Evolutionary conservation across 2,797 vertebrate species (phyloP).

Genomic region (Coranthus polyacanthus): DNA sequence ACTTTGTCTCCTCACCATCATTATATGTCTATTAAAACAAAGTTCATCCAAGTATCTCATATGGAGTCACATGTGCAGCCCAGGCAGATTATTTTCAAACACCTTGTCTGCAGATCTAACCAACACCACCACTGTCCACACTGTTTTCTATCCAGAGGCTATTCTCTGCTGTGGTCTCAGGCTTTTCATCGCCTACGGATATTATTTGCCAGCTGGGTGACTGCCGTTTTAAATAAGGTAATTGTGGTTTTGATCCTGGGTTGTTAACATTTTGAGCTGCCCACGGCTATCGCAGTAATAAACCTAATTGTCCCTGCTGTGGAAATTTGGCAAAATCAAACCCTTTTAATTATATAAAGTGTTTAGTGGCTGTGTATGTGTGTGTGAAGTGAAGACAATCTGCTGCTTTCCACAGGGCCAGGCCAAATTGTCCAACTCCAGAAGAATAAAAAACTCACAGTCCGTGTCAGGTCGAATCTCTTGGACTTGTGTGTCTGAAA

Average conservation of each 20-base stretch:
- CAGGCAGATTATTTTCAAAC: conserved; percentile 34
- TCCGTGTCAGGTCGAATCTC: neutral
- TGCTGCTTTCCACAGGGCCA: conserved; percentile 14
- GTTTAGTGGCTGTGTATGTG: conserved; percentile 10
- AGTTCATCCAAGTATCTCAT: too few relatives aligned
- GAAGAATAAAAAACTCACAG: neutral
- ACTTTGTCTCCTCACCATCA: too few relatives aligned
- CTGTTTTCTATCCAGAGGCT: conserved; percentile 4
- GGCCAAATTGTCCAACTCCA: neutral
- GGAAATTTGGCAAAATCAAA: conserved; percentile 55
- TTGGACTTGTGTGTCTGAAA: neutral
- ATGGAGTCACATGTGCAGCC: too few relatives aligned
- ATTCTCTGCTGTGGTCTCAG: conserved; percentile 1
- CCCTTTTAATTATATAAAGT: conserved; percentile 57
- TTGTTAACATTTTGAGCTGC: conserved; percentile 62
- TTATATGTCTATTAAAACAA: too few relatives aligned
- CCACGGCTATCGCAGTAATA: conserved; percentile 30
- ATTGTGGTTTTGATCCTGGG: conserved; percentile 61
- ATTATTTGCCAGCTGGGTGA: conserved; percentile 49
- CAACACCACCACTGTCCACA: neutral
- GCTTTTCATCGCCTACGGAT: conserved; percentile 39
- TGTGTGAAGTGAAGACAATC: conserved; percentile 14
- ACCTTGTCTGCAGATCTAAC: conserved; percentile 16
- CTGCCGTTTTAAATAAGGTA: conserved; percentile 55
- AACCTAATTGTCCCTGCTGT: conserved; percentile 55